Evolutionary conservation across 2,888 invertebrate genomes (phyloP).

Genomic region (Dryocosmus kuriphilus): DNA sequence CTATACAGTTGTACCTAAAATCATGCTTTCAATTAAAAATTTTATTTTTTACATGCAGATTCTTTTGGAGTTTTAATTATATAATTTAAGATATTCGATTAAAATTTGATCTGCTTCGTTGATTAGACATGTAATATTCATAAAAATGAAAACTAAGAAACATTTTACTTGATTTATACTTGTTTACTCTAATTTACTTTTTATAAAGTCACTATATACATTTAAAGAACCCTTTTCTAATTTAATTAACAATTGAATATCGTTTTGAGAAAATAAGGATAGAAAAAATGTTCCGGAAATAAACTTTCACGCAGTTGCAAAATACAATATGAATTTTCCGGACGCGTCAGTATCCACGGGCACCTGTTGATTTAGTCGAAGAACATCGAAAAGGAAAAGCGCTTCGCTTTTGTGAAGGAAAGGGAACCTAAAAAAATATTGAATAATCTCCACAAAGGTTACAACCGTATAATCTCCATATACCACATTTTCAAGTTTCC

Average conservation of each 20-base stretch:
- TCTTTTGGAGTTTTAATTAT: too few species aligned
- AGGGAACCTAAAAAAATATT: not conserved
- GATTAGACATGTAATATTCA: too few species aligned
- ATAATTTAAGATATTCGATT: too few species aligned
- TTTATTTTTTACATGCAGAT: too few species aligned
- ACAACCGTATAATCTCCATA: conserved; percentile 8
- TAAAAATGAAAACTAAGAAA: too few species aligned
- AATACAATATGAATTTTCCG: not conserved
- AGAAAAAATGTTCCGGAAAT: not conserved
- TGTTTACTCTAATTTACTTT: too few species aligned
- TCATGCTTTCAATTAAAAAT: too few species aligned
- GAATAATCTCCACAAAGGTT: not conserved
- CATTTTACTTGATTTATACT: too few species aligned
- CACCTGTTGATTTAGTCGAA: conserved; percentile 10
- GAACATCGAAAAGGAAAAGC: conserved; percentile 32
- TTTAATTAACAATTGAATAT: not conserved
- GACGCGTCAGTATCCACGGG: not conserved
- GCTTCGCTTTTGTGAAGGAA: not conserved
- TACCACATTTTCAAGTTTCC: not conserved
- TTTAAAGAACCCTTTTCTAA: too few species aligned
- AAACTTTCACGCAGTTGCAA: conserved; percentile 20
- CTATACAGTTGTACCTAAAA: too few species aligned
- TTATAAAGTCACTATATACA: too few species aligned
- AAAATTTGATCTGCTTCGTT: too few species aligned
- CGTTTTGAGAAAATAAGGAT: not conserved